phyloP scores from a whole-genome alignment of 2,113 vertebrate species.

The Bubo bubo region DNA sequence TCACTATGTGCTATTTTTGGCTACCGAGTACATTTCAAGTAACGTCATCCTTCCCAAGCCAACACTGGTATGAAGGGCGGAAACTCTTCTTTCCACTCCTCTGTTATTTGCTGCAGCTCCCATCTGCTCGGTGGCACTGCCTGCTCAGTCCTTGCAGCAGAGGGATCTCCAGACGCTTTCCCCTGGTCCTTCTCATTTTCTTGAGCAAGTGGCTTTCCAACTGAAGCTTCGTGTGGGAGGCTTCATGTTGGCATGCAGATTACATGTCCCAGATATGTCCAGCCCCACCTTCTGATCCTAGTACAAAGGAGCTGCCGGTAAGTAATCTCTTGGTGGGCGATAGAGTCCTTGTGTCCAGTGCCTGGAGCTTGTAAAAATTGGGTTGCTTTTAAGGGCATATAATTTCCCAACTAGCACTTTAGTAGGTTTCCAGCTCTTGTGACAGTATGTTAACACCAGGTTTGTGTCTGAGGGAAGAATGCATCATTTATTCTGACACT shows the following conservation, averaged over 20 bases:
- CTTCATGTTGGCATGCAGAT: conserved; percentile 36
- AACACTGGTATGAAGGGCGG: background rate
- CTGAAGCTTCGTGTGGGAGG: background rate
- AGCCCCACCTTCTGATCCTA: background rate
- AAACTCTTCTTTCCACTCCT: background rate
- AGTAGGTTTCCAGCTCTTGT: background rate
- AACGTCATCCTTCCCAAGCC: conserved; percentile 35
- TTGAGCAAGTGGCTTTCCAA: background rate
- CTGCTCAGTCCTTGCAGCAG: background rate
- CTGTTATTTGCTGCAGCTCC: background rate
- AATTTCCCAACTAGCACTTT: background rate
- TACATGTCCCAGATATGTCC: conserved; percentile 63
- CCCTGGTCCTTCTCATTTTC: background rate
- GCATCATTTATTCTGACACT: background rate
- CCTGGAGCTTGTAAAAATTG: background rate
- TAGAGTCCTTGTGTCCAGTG: background rate
- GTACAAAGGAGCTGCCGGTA: conserved; percentile 8
- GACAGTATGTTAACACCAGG: background rate
- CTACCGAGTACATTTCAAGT: background rate
- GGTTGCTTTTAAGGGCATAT: background rate
- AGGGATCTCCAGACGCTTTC: background rate
- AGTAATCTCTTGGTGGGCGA: background rate
- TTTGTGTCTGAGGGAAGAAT: background rate
- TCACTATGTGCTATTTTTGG: conserved; percentile 32
- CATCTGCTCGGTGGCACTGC: background rate